Base-by-base conservation (phyloP, 2,113 vertebrate species). In the Lagopus muta region DNA sequence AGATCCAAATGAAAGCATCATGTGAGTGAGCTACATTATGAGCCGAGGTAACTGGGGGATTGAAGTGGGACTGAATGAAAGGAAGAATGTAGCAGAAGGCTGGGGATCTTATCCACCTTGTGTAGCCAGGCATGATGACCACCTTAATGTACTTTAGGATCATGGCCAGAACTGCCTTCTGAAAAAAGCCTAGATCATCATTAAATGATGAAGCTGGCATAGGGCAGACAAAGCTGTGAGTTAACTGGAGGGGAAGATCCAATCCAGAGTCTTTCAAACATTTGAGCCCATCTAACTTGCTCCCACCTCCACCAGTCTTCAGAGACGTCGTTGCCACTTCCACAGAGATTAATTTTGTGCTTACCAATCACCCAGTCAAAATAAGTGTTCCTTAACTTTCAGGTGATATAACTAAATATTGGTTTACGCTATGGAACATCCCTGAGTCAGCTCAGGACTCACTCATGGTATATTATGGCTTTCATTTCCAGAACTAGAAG, bases 361-460 rank as follows among this genome's bases (percentile, higher is more conserved):
- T 76, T 70, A 36, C 2, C 40, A 25, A 8, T 36, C 30, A 61
- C 27, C 48, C 85, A 91, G 19, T 45, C 45, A 34, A 70, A 91
- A 66, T 6, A 72, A 17, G 12, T 2, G 1, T 48, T 73, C 21
- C 15, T 80, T 74, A 58, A 62, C 2, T 5, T 50, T 61, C 58
- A 43, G 15, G 10, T 1, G 0, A 67, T 4, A 64, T 40, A 81
- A 73, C 72, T 40, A 40, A 40, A 57, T 65, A 34, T 65, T 65
- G 62, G 18, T 2, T 50, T 38, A 7, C 21, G 10, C 2, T 38
- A 13, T 7, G 2, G 0, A 6, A 4, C 10, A 87, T 15, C 5
- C 7, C 19, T 30, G 38, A 90, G 52, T 8, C 38, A 64, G 10
- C 47, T 82, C n/a, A 43, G 14, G 14, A 27, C 6, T 80, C 25